Evolutionary conservation across 2,797 vertebrate species (phyloP).

Genomic region (Diglossa cyanea): DNA sequence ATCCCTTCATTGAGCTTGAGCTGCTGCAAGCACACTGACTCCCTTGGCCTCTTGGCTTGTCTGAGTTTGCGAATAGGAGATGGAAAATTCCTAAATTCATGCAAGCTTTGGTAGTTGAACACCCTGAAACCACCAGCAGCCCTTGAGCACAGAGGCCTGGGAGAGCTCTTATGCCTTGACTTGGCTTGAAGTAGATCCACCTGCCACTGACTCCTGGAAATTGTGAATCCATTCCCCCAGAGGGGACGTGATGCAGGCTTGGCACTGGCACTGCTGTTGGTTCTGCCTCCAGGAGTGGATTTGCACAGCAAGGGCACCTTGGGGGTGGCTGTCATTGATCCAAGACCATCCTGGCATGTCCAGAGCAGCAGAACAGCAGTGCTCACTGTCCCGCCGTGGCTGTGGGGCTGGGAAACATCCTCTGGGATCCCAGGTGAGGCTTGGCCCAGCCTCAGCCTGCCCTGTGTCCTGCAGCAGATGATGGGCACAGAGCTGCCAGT

Average conservation of each 20-base stretch:
- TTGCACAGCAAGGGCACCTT: neutral
- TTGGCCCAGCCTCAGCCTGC: neutral
- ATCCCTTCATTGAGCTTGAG: neutral
- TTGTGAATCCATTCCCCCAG: neutral
- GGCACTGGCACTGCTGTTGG: neutral
- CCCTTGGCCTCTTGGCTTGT: neutral
- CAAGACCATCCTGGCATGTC: neutral
- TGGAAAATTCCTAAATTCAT: neutral
- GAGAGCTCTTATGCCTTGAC: neutral
- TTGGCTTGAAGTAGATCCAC: neutral
- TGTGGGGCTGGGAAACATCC: neutral
- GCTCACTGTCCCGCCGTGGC: neutral
- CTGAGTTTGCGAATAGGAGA: neutral
- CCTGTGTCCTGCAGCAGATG: rapidly evolving
- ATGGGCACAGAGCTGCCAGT: neutral
- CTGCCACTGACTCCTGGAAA: neutral
- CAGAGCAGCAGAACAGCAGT: neutral
- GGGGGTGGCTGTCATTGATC: neutral
- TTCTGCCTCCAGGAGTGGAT: neutral
- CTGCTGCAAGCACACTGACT: neutral
- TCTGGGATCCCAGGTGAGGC: neutral
- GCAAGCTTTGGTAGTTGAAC: neutral
- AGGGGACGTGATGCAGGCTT: rapidly evolving
- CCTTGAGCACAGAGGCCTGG: neutral
- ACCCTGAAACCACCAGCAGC: neutral